Evolutionary conservation across 2,797 vertebrate genomes (phyloP), one percentile per base, ranked within the genome.

Genomic region (Chromis chromis): DNA sequence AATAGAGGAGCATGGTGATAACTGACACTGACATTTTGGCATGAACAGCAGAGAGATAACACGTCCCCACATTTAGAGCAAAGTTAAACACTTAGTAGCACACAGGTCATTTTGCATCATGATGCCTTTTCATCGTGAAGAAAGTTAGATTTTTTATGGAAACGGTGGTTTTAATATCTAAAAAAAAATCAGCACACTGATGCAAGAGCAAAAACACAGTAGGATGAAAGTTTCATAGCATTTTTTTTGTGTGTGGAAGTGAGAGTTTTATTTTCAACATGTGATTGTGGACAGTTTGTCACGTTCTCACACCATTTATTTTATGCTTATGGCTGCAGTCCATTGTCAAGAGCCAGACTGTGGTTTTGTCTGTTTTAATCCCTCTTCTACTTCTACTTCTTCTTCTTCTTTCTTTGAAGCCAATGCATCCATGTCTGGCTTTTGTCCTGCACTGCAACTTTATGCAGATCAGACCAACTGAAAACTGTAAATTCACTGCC

Each of bases 361-460:
- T 36, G 71, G 75, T 70, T 75, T 70, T 28, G 22, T 49, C 25
- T 55, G 19, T 58, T 71, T 60, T 21, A 17, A 6, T 57, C 5
- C 48, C 10, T 21, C 40, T 44, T 46, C 60, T 63, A 48, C 49
- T 65, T 70, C 40, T 69, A 50, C 17, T 39, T 67, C 4, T 46
- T 36, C 24, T 53, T 1, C 25, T 22, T 17, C 5, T 59, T 24
- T n/a, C 16, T 21, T 36, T 25, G 19, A 58, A 42, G 17, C 0
- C 0, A 22, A 27, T 4, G 52, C 50, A 44, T 42, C 33, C 10
- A 48, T n/a, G 25, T 68, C 31, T 42, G 54, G 55, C 25, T 65
- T 65, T 71, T 16, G 46, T 53, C 31, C 25, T 50, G 13, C 22
- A 3, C 36, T 28, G 0, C 14, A 3, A 40, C 54, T 1, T 27